phyloP scores from a whole-genome alignment of 2,797 vertebrate species.

The Austrolebias charrua region DNA sequence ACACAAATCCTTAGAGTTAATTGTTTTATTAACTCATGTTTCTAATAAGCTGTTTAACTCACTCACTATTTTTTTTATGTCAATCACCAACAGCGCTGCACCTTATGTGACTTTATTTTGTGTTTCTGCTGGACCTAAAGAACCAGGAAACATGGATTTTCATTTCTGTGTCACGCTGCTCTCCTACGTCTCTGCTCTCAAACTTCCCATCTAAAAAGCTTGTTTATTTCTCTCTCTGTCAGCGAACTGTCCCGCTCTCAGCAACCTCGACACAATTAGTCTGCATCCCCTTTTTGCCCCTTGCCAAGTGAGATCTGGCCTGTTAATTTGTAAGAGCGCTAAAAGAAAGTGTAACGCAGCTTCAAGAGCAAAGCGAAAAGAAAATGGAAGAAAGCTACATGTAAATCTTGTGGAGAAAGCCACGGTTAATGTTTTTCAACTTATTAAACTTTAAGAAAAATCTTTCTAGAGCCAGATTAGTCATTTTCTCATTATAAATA shows the following conservation, averaged over 20 bases:
- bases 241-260: constrained; percentile 32
- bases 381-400: too few species aligned
- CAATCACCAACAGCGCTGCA: background rate
- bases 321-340: constrained; percentile 1
- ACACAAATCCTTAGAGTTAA: too few species aligned
- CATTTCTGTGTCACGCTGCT: constrained; percentile 39
- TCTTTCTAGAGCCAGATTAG: too few species aligned
- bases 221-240: constrained; percentile 58
- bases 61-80: too few species aligned
- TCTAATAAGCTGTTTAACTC: too few species aligned
- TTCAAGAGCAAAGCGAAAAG: too few species aligned
- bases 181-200: constrained; percentile 44
- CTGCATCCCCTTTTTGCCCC: background rate
- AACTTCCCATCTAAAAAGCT: constrained; percentile 50
- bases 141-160: constrained; percentile 44
- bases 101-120: constrained; percentile 8
- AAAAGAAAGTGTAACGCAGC: too few species aligned
- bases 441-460: too few species aligned
- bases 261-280: background rate
- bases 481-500: too few species aligned
- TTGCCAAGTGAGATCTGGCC: background rate
- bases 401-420: too few species aligned
- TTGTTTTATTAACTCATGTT: too few species aligned
- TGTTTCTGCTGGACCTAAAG: constrained; percentile 29
- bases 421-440: too few species aligned